Conservation (phyloP, 2,797 vertebrate species). For the Hippocampus kuda region DNA sequence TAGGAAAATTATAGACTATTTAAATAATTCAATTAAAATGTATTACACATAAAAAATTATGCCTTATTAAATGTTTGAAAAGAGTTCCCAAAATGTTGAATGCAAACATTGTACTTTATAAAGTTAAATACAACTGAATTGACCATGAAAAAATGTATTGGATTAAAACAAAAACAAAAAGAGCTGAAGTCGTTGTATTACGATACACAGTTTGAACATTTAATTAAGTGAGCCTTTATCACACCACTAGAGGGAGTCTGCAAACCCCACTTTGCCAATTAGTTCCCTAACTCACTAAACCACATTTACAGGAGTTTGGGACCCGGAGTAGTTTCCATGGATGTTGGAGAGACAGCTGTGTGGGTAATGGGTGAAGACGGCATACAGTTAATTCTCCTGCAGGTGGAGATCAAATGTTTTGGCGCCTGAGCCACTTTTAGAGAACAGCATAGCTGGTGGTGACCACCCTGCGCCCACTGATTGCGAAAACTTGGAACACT, state of each 20-base stretch:
- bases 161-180: too few relatives aligned
- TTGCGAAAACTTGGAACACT: slow-evolving; percentile 87
- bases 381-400: slow-evolving; percentile 49
- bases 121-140: not conserved
- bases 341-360: slow-evolving; percentile 20
- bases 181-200: not conserved
- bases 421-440: slow-evolving; percentile 63
- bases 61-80: not conserved
- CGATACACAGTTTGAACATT: not conserved
- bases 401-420: slow-evolving; percentile 49
- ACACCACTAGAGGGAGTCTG: not conserved
- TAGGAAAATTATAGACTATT: too few relatives aligned
- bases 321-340: slow-evolving; percentile 24
- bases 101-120: too few relatives aligned
- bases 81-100: too few relatives aligned
- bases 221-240: not conserved
- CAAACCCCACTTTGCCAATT: not conserved
- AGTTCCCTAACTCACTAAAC: not conserved
- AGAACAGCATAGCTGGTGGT: slow-evolving; percentile 78
- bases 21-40: too few relatives aligned
- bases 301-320: slow-evolving; percentile 16
- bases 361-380: slow-evolving; percentile 33
- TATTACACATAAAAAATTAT: too few relatives aligned
- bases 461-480: slow-evolving; percentile 73
- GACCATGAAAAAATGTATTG: not conserved